Evolutionary conservation across 2,888 invertebrate genomes (phyloP), one percentile per base, ranked within the genome.

Genomic region (Oxyteleia sp.): DNA sequence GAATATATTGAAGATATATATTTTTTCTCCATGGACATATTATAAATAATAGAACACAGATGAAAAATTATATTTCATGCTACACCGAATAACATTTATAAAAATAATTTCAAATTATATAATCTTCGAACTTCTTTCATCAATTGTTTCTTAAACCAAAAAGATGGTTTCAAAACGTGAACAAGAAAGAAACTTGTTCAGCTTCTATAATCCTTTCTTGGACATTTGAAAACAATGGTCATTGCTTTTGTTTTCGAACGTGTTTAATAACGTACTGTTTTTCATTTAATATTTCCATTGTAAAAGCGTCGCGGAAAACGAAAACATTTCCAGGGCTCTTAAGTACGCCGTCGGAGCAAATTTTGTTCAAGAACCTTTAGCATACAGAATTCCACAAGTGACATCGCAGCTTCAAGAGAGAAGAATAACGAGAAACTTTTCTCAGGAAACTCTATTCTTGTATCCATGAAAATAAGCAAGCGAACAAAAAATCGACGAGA

Each of bases 351-450:
- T 69, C 75, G 75, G 57, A 82, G 51, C 53, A 75, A 82, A 82
- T 82, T 75, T 82, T 64, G 75, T 57, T 82, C 75, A 82, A 82
- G 81, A 75, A 69, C 75, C 81, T 82, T 82, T 57, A 82, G 69
- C 53, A 69, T 75, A 68, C 69, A 75, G 69, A 75, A 82, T 82
- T 82, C 69, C 61, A 69, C 64, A 78, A 84, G 84, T 82, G 81
- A 84, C 82, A 84, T 75, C 53, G 72, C 55, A 38, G 76, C 78
- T 74, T 81, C 66, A 72, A 75, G 74, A 82, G 72, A 72, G 72
- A 78, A 57, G 69, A 82, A 84, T 78, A 84, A 84, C 82, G 78
- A 82, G 84, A 84, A 84, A 82, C 84, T 84, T 81, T 74, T 82
- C 78, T 79, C 59, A 66, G 69, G 41, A 74, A 84, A 66, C 75